Conservation (phyloP, 2,797 vertebrate genomes). For the Melopsittacus undulatus region DNA sequence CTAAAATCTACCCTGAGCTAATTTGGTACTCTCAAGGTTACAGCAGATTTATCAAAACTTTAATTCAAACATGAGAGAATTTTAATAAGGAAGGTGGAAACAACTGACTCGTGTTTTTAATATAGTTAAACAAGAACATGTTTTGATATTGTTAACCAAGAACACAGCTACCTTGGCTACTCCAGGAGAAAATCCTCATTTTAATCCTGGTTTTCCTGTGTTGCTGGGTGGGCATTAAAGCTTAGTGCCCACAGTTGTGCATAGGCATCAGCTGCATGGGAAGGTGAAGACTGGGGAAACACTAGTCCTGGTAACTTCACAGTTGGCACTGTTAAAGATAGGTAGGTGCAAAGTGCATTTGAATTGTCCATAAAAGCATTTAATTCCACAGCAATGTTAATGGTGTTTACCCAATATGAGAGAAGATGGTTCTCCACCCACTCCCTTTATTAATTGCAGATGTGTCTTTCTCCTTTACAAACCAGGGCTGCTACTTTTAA, state of each 20-base stretch:
- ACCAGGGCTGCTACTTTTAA: neutral
- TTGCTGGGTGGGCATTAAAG: neutral
- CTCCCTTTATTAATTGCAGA: slow-evolving; percentile 18
- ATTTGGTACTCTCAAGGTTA: neutral
- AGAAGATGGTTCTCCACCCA: slow-evolving; percentile 5
- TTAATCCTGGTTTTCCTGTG: neutral
- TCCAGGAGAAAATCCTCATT: neutral
- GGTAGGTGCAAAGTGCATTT: neutral
- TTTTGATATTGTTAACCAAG: neutral
- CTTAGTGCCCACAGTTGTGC: neutral
- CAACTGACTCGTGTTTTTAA: neutral
- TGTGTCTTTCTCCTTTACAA: neutral
- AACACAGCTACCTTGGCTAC: neutral
- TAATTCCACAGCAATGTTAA: neutral
- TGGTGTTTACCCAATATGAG: neutral
- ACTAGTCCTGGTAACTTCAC: neutral
- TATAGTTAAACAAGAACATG: neutral
- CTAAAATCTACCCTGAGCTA: neutral
- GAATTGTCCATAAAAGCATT: neutral
- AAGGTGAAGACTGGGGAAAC: neutral
- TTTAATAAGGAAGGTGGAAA: neutral
- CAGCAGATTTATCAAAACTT: neutral
- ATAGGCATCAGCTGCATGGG: neutral
- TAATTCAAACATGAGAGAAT: neutral
- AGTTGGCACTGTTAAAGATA: rapidly evolving